Base-by-base conservation (phyloP, 2,797 vertebrate species). In the Botia almorhae region DNA sequence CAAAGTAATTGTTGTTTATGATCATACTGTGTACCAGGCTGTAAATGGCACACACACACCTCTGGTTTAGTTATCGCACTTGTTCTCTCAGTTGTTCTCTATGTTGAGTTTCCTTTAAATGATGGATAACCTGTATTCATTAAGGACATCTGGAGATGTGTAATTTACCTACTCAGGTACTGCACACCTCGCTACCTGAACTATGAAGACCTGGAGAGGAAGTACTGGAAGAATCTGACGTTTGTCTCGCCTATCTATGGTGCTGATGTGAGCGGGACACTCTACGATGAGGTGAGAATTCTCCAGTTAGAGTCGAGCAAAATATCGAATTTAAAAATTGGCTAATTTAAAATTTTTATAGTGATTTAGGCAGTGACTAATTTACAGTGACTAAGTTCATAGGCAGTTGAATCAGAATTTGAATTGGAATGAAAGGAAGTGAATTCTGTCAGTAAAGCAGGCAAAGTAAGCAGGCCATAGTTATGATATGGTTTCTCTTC, bases 211-310 rank as follows among this genome's bases (percentile, higher is more conserved):
- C 92, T 99, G 85, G 98, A 98, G 83, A 96, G 97, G 84, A 99
- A 99, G 91, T 99, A 99, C 83, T 99, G 98, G 98, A 98, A 95
- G 91, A 99, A 99, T 89, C 93, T 99, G 89, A 99, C 96, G 19
- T 98, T 99, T 84, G 96, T 98, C 80, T 95, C 98, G 17, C 97
- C 98, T 26, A 97, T 99, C 87, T 99, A 99, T 89, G 98, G 98
- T 82, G 97, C 98, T 80, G 98, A 99, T 90, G 95, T 98, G 89
- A 97, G 94, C 82, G 98, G 97, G 33, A 98, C 96, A 84, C 94
- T 99, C 81, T 99, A 98, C 80, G 96, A 98, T 90, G 94, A 98
- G 93, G 97, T 99, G 93, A 79, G 86, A 82, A 23, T 46, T 46
- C 43, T 46, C 8, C 43, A 46, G 23, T 26, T 26, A 26, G 8